A percentile compares a stretch with the other conserved stretches of the same genome.
Conservation (phyloP, 2,797 vertebrate species). For the Periparus ater region DNA sequence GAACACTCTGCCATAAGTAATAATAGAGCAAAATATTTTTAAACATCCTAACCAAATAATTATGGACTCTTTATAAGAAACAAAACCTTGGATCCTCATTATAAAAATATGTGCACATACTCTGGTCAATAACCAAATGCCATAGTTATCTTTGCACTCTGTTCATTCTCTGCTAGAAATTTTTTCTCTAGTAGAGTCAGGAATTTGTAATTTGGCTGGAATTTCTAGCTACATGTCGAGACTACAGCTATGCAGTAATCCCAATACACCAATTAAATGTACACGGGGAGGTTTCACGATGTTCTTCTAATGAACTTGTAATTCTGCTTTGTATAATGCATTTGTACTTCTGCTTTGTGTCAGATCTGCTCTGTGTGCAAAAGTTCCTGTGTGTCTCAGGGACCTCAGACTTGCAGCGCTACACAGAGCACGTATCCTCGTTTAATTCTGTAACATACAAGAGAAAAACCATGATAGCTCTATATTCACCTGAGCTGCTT, state of each 20-base stretch:
- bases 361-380: background rate
- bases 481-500: background rate
- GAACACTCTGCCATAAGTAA: background rate
- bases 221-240: background rate
- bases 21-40: background rate
- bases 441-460: background rate
- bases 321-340: background rate
- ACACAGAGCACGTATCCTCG: rapidly evolving
- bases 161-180: background rate
- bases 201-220: background rate
- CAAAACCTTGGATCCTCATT: background rate
- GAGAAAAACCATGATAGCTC: background rate
- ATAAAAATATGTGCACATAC: background rate
- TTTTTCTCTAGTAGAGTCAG: background rate
- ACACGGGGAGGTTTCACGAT: background rate
- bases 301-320: background rate
- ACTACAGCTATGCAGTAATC: background rate
- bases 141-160: background rate
- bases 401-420: background rate
- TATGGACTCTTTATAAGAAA: background rate
- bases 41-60: background rate
- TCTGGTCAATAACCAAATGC: background rate
- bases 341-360: background rate
- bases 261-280: background rate
- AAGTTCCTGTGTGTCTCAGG: background rate